phyloP scores from a whole-genome alignment of 2,113 vertebrate species.

The Daboia siamensis region DNA sequence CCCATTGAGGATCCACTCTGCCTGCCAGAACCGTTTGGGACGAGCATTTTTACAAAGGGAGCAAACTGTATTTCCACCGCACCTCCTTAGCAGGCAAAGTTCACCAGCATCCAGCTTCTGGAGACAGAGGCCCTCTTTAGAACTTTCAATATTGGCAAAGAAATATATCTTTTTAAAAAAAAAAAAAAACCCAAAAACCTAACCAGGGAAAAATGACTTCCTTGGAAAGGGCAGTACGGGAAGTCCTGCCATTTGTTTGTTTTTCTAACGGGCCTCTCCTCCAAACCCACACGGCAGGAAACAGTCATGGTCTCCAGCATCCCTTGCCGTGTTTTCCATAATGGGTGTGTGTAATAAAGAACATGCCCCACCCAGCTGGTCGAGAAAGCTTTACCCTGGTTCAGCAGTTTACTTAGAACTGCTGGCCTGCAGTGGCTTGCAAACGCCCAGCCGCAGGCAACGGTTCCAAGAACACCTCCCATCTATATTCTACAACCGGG shows the following conservation, averaged over 20 bases:
- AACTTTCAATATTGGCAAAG: not conserved
- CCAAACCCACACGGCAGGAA: constrained; percentile 48
- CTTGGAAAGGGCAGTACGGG: not conserved
- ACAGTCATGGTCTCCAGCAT: constrained; percentile 45
- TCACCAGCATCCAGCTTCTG: not conserved
- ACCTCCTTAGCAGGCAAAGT: not conserved
- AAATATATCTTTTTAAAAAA: not conserved
- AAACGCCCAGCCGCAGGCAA: not conserved
- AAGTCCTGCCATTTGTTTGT: constrained; percentile 41
- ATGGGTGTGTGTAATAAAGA: constrained; percentile 46
- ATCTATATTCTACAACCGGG: not conserved
- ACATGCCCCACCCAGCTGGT: constrained; percentile 47
- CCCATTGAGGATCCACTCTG: not conserved
- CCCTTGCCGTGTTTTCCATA: constrained; percentile 54
- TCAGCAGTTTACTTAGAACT: no score
- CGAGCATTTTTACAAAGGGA: not conserved
- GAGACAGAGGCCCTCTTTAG: not conserved
- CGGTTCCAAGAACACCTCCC: not conserved
- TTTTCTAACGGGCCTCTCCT: constrained; percentile 46
- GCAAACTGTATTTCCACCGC: not conserved
- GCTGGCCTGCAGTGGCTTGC: not conserved
- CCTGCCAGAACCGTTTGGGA: not conserved
- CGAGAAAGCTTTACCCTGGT: not conserved
- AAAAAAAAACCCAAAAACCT: not conserved
- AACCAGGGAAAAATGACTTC: not conserved